Conservation (phyloP, 2,888 invertebrate genomes). For the Autographa gamma region DNA sequence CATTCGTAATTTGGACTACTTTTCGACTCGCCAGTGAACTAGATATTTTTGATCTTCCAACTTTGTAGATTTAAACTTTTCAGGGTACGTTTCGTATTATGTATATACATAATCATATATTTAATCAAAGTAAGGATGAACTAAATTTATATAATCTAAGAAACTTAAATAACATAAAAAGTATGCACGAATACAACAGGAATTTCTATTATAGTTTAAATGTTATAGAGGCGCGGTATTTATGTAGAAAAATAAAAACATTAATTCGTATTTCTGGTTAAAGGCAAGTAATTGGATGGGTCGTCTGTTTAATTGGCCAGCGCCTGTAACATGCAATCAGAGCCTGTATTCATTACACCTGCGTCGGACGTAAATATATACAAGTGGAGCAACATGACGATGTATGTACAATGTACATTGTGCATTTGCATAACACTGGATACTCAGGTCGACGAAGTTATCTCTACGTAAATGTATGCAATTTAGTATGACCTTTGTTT, state of each 20-base stretch:
- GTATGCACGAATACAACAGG: not conserved
- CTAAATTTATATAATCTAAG: not conserved
- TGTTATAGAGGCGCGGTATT: conserved; percentile 19
- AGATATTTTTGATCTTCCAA: conserved; percentile 15
- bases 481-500: not conserved
- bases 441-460: not conserved
- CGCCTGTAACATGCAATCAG: conserved; percentile 41
- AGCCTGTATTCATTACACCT: conserved; percentile 40
- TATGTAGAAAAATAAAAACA: conserved; percentile 34
- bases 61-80: conserved; percentile 6
- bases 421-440: conserved; percentile 28
- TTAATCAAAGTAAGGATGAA: not conserved
- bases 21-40: conserved; percentile 26
- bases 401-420: conserved; percentile 20
- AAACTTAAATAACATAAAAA: not conserved
- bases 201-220: conserved; percentile 29
- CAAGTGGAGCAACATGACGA: conserved; percentile 26
- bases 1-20: conserved; percentile 49
- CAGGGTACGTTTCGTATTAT: conserved; percentile 1
- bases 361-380: conserved; percentile 32
- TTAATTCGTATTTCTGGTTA: conserved; percentile 34
- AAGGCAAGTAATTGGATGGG: conserved; percentile 32
- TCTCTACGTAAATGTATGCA: not conserved
- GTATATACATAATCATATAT: conserved; percentile 5
- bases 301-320: conserved; percentile 39